These are phyloP conservation scores for Heteromormyrus szaboi DNA, from an alignment of 2,797 vertebrate genomes.

Conservation along the genomic window DNA sequence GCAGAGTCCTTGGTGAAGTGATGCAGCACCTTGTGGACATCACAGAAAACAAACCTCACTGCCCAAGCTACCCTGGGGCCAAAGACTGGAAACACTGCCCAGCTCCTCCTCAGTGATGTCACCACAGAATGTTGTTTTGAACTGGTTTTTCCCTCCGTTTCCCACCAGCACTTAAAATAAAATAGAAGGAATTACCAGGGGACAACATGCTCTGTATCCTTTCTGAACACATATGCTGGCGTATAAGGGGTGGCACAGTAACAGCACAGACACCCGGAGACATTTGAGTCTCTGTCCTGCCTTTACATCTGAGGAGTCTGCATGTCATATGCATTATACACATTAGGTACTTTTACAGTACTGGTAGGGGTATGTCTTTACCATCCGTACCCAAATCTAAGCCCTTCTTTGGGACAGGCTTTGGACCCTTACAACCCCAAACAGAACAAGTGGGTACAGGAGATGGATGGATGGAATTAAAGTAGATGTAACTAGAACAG, in stretches of 20 bases:
- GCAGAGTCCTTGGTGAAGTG: conserved; percentile 41
- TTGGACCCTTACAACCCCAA: neutral
- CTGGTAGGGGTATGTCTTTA: neutral
- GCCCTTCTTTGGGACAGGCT: neutral
- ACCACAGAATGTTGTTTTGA: neutral
- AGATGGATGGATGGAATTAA: neutral
- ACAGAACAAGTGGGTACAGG: neutral
- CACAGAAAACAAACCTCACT: conserved; percentile 24
- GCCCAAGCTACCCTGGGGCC: neutral
- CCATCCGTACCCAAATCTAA: neutral
- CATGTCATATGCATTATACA: neutral
- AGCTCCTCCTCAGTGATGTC: neutral
- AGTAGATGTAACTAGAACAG: neutral
- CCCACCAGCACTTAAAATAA: neutral
- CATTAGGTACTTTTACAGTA: neutral
- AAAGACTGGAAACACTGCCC: neutral
- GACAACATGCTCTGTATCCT: neutral
- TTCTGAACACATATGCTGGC: neutral
- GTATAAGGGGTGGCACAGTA: neutral
- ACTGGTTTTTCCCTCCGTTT: neutral
- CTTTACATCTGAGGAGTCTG: neutral
- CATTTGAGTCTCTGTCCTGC: neutral
- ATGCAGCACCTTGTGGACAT: conserved; percentile 30
- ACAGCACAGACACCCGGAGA: neutral
- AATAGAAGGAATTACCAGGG: neutral